Evolutionary conservation across 92 coral and sea anemone species (phyloP), one percentile per base, ranked within the genome.

Genomic region (Siderastrea radians): DNA sequence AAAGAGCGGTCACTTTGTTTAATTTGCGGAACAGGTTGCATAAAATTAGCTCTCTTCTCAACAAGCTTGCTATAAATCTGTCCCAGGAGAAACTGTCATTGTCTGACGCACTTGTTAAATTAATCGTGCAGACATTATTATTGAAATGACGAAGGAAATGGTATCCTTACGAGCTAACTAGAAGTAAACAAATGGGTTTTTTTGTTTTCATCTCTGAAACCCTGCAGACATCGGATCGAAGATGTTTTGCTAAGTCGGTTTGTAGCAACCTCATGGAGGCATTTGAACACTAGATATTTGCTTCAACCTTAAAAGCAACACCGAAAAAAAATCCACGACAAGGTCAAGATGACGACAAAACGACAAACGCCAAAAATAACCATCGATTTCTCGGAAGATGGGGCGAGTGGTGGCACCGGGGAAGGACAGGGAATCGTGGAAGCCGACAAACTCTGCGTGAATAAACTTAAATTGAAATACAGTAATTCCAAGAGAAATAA

Each of bases 71-170:
- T 52, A 57, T 72, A 73, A 84, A 84, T 84, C 73, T 72, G 45
- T 72, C 81, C 87, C 87, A 43, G 38, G 87, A 83, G 87, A 72
- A n/a, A 26, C 38, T 72, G 62, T 17, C 87, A 72, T 83, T 83
- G 87, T 83, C 14, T 62, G 62, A 61, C 48, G 26, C 54, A 47
- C 47, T 9, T 51, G 78, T 38, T 72, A 71, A 60, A 43, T 13
- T 38, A 38, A 9, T 12, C 49, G 73, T 50, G 3, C 13, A 15
- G 2, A 10, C 61, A 38, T 84, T 74, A 84, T 74, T 10, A 16
- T n/a, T 64, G 13, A 26, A 68, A 84, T 71, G 78, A 44, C 19
- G 60, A n/a, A 49, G 38, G 57, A 49, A 49, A n/a, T 2, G n/a
- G 14, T 44, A 49, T 6, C 26, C 14, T 60, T 12, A 69, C 45